Evolutionary conservation across 2,888 invertebrate genomes (phyloP).

Genomic region (Pandemis cinnamomeana): DNA sequence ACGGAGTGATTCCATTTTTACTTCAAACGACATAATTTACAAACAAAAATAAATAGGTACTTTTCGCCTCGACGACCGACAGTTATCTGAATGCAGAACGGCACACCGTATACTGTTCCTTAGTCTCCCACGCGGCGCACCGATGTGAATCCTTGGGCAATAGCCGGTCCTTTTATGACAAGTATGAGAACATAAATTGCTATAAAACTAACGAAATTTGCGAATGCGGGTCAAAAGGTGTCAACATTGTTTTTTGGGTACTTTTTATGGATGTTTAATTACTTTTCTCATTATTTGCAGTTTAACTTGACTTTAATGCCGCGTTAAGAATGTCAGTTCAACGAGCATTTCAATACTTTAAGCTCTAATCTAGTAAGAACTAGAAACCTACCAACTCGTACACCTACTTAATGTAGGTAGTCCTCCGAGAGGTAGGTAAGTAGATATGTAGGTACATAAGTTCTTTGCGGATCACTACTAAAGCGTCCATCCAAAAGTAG

Average conservation of each 20-base stretch:
- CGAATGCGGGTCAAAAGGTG: conserved; percentile 37
- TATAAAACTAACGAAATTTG: conserved; percentile 52
- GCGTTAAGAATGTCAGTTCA: too few relatives aligned
- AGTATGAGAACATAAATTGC: conserved; percentile 47
- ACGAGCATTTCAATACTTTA: too few relatives aligned
- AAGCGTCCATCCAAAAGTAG: too few relatives aligned
- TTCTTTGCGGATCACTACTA: too few relatives aligned
- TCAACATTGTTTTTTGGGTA: conserved; percentile 10
- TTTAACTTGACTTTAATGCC: neutral
- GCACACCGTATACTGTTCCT: conserved; percentile 60
- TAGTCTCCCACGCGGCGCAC: conserved; percentile 68
- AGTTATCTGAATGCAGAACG: conserved; percentile 62
- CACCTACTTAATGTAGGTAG: too few relatives aligned
- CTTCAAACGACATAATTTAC: conserved; percentile 13
- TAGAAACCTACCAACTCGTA: too few relatives aligned
- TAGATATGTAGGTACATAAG: too few relatives aligned
- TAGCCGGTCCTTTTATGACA: conserved; percentile 59
- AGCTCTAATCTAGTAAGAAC: too few relatives aligned
- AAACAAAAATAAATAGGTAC: conserved; percentile 43
- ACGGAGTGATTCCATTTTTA: conserved; percentile 10
- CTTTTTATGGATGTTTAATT: conserved; percentile 14
- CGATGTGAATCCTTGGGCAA: conserved; percentile 69
- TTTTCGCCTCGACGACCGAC: conserved; percentile 56
- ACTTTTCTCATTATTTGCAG: neutral
- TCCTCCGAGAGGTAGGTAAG: too few relatives aligned